phyloP scores from a whole-genome alignment of 1,140 invertebrate genomes.

The Himalopsyche phryganea region DNA sequence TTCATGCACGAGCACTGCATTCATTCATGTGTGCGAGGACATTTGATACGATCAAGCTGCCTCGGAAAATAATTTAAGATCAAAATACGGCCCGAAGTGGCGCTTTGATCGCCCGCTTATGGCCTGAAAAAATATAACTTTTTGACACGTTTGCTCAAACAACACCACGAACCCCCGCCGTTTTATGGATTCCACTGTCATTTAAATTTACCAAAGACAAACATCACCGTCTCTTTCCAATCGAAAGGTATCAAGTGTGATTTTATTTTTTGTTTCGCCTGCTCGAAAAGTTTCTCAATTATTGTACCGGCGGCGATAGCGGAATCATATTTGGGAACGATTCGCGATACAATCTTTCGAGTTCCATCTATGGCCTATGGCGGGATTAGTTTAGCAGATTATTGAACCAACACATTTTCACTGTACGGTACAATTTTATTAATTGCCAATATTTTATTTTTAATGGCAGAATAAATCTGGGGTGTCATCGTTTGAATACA shows the following conservation, averaged over 20 bases:
- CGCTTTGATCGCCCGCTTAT: constrained; percentile 18
- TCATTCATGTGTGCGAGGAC: constrained; percentile 16
- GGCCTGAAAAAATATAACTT: constrained; percentile 28
- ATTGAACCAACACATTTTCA: no score
- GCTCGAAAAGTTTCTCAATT: no score
- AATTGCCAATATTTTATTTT: no score
- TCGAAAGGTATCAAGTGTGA: no score
- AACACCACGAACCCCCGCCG: constrained; percentile 16
- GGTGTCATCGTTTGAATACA: no score
- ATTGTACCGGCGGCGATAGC: constrained; percentile 2
- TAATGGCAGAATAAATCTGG: no score
- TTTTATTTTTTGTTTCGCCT: no score
- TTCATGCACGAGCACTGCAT: neutral
- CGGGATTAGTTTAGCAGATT: neutral
- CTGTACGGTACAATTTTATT: no score
- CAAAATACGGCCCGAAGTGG: constrained; percentile 10
- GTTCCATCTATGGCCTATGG: constrained; percentile 4
- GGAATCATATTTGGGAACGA: constrained; percentile 16
- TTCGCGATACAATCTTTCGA: constrained; percentile 15
- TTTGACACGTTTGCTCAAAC: constrained; percentile 26
- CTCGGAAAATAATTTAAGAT: constrained; percentile 9
- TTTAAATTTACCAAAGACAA: constrained; percentile 9
- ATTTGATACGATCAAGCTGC: constrained; percentile 4
- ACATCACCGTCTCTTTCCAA: no score
- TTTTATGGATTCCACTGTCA: constrained; percentile 26